Evolutionary conservation across 2,113 vertebrate species (phyloP).

Genomic region (Oreochromis tanganicae): DNA sequence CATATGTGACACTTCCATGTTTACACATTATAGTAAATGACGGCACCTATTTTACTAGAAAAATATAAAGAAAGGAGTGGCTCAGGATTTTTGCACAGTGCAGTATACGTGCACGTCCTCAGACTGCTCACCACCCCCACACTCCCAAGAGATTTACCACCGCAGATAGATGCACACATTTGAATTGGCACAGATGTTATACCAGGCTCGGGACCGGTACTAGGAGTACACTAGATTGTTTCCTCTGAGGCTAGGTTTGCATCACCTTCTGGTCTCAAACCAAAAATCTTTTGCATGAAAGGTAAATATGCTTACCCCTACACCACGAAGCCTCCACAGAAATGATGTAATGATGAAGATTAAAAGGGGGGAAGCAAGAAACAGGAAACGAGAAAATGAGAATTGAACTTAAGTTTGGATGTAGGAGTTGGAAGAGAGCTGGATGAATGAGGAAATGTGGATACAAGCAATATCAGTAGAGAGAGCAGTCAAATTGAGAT

Average conservation of each 20-base stretch:
- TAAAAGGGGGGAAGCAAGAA: background rate
- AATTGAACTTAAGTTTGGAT: background rate
- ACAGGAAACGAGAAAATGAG: slow-evolving; percentile 34
- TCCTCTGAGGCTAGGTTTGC: background rate
- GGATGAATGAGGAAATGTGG: background rate
- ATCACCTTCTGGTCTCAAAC: background rate
- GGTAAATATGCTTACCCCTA: background rate
- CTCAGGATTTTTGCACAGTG: background rate
- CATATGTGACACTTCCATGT: background rate
- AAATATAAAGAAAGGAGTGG: background rate
- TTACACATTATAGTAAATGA: background rate
- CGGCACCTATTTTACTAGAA: background rate
- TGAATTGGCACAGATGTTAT: background rate
- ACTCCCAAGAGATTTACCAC: background rate
- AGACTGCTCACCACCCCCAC: background rate
- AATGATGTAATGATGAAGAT: slow-evolving; percentile 17
- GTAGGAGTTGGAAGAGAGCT: background rate
- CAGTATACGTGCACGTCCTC: background rate
- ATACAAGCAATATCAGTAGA: background rate
- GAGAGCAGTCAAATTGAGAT: background rate
- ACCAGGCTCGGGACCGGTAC: background rate
- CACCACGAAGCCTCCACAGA: background rate
- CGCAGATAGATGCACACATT: background rate
- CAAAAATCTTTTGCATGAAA: background rate
- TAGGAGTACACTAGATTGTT: background rate